Conservation (phyloP, 2,113 vertebrate genomes). For the Bombycilla garrulus region DNA sequence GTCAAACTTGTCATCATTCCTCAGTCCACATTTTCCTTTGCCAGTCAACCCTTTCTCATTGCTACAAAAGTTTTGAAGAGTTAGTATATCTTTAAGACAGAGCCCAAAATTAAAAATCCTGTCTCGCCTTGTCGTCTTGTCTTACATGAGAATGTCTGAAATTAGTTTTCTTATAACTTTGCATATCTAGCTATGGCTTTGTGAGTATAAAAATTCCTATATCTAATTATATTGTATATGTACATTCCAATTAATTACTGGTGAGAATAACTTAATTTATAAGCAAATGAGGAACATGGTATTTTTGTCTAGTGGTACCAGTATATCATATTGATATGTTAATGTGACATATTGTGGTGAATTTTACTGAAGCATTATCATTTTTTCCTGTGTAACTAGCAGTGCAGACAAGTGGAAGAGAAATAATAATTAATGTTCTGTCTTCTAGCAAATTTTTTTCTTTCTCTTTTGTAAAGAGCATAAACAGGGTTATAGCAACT, state of each 20-base stretch:
- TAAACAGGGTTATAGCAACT: neutral
- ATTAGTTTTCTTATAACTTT: neutral
- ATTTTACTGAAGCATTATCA: neutral
- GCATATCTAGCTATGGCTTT: neutral
- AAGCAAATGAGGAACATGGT: neutral
- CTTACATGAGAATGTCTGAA: neutral
- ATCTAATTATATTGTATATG: neutral
- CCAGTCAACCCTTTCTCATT: neutral
- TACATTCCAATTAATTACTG: neutral
- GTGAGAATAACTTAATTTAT: neutral
- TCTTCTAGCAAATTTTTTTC: neutral
- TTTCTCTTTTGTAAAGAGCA: neutral
- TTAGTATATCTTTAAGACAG: neutral
- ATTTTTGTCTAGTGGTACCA: neutral
- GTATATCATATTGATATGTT: neutral
- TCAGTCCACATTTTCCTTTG: neutral
- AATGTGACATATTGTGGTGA: neutral
- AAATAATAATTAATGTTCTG: neutral
- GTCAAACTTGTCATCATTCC: neutral
- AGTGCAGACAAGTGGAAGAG: neutral
- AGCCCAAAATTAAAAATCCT: too few relatives aligned
- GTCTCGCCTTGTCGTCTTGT: too few relatives aligned
- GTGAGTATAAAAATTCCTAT: neutral
- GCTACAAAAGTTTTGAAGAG: neutral
- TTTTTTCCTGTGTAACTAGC: neutral